Conservation (phyloP, 1,140 invertebrate genomes). For the Orchestia grillus region DNA sequence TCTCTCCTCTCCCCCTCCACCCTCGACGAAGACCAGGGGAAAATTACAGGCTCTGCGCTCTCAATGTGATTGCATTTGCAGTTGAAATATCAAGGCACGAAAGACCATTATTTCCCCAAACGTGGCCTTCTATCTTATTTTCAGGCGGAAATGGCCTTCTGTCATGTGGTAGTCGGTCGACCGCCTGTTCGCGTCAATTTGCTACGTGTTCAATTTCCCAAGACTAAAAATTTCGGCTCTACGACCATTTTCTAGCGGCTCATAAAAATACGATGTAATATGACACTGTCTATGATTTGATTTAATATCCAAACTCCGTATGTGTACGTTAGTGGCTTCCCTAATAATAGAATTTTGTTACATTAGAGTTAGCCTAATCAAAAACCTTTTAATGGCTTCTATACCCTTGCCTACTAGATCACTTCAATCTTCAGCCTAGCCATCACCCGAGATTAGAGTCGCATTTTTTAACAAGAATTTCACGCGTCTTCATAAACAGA, state of each 20-base stretch:
- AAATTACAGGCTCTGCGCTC: neutral
- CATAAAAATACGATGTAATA: neutral
- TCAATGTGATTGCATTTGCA: conserved; percentile 32
- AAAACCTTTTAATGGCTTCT: neutral
- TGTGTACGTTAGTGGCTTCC: neutral
- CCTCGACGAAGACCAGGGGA: neutral
- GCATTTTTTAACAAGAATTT: neutral
- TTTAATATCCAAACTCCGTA: neutral
- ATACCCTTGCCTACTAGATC: too few relatives aligned
- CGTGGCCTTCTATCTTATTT: conserved; percentile 15
- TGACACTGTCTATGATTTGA: too few relatives aligned
- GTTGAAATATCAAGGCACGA: conserved; percentile 34
- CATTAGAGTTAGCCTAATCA: neutral
- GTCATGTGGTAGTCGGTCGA: neutral
- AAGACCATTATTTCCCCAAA: neutral
- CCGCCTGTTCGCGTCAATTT: neutral
- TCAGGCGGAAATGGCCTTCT: neutral
- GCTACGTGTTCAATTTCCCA: neutral
- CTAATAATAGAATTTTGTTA: neutral
- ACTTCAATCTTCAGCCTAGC: neutral
- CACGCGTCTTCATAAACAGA: neutral
- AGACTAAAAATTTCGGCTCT: neutral
- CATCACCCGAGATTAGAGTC: neutral
- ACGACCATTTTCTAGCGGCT: neutral
- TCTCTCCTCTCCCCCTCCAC: neutral